A percentile compares a stretch with the other conserved stretches of the same genome.
Evolutionary conservation across 1,140 invertebrate species (phyloP).

Genomic region (Lepidurus arcticus): DNA sequence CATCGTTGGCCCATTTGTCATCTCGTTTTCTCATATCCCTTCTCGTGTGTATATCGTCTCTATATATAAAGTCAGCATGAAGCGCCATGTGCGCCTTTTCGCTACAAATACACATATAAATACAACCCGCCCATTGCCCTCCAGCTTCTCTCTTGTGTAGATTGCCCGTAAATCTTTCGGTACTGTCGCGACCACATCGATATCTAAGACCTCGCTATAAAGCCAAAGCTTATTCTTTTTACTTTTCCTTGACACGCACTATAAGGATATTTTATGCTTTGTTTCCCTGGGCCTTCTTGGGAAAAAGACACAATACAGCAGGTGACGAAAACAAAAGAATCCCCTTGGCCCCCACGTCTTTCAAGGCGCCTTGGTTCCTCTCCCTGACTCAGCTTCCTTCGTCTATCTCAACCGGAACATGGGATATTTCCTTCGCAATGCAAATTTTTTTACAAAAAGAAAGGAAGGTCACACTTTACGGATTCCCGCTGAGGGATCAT

Average conservation of each 20-base stretch:
- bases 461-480: not conserved
- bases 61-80: conserved; percentile 2
- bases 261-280: not conserved
- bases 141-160: conserved; percentile 1
- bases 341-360: not conserved
- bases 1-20: conserved; percentile 21
- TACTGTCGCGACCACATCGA: not conserved
- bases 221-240: conserved; percentile 3
- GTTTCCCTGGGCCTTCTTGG: not conserved
- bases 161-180: not conserved
- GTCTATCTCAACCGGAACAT: not conserved
- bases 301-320: conserved; percentile 11
- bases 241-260: not conserved
- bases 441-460: not conserved
- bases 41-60: not conserved
- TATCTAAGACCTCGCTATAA: not conserved
- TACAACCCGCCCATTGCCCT: conserved; percentile 20
- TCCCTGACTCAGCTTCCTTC: conserved; percentile 16
- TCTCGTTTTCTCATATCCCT: conserved; percentile 15
- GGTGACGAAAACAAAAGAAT: conserved; percentile 16
- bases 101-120: conserved; percentile 2
- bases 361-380: not conserved
- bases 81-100: conserved; percentile 1
- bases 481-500: not conserved
- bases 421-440: not conserved